These are phyloP conservation scores for Corythaixoides concolor DNA, from an alignment of 2,113 vertebrate genomes.

Conservation along the genomic window DNA sequence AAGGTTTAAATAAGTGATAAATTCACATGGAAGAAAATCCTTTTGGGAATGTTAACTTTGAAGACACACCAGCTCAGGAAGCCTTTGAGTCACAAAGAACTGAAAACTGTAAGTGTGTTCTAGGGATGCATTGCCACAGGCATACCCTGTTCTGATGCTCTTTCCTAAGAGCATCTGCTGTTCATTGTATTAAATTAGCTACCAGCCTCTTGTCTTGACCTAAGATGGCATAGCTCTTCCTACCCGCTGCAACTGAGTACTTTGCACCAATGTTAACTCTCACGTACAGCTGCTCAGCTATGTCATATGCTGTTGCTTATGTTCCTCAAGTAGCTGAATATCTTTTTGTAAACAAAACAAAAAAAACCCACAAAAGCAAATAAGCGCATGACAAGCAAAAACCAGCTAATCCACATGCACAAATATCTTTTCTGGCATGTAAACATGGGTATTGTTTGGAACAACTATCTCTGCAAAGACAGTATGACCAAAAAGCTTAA, in stretches of 20 bases:
- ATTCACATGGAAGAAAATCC: background rate
- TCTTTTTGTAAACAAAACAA: slow-evolving; percentile 54
- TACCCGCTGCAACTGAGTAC: background rate
- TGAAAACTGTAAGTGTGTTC: background rate
- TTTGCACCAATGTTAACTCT: background rate
- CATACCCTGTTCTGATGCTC: background rate
- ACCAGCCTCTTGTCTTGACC: background rate
- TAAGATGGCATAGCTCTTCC: background rate
- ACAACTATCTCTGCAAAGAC: slow-evolving; percentile 44
- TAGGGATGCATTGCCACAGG: background rate
- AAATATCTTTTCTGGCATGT: slow-evolving; percentile 44
- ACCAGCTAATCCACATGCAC: slow-evolving; percentile 23
- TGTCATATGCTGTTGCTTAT: slow-evolving; percentile 13
- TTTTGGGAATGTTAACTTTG: background rate
- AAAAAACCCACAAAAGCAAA: background rate
- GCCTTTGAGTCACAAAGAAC: background rate
- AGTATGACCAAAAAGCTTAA: slow-evolving; percentile 64
- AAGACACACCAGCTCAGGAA: background rate
- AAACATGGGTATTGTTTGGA: background rate
- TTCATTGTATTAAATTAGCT: background rate
- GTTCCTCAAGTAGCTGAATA: slow-evolving; percentile 26
- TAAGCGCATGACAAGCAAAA: slow-evolving; percentile 35
- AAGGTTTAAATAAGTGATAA: background rate
- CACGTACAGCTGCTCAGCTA: slow-evolving; percentile 36
- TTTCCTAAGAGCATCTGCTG: slow-evolving; percentile 6